Evolutionary conservation across 1,140 invertebrate species (phyloP), one percentile per base, ranked within the genome.

Genomic region (Dendrolimus punctatus): DNA sequence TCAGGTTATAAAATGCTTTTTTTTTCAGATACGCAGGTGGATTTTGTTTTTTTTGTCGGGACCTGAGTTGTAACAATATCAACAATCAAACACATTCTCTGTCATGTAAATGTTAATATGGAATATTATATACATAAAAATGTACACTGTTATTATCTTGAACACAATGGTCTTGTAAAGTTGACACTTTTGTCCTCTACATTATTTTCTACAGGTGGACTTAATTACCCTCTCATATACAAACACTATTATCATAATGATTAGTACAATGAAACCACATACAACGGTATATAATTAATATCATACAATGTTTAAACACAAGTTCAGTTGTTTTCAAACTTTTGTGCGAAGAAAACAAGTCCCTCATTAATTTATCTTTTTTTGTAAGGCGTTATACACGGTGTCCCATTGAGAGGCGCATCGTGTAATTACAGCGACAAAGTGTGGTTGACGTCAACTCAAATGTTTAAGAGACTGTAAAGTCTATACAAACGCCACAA

Each of bases 381-480:
- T 58, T 62, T 66, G 61, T 62, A 76, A 76, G 72, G 76, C 66
- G 58, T 58, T 62, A 58, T 70, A 71, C 71, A 70, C 62, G 65
- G 62, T 66, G 62, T 70, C 68, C 60, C 59, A 72, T 74, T 80
- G 75, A 76, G 60, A 57, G 56, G 61, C 64, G 60, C 58, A 62
- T 71, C 68, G 61, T 63, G 64, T 80, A 84, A 84, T 82, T 84
- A 80, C 65, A 54, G 55, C 46, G 62, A 77, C 73, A 83, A 79
- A 80, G 73, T 74, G 64, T 64, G 68, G 68, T 64, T 73, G 68
- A 72, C 73, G 65, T 72, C 76, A 65, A 70, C 79, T 85, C 66
- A 57, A 79, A 69, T 73, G 75, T 71, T 82, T 80, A 82, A 85
- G 81, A 64, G 76, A 59, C 70, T 76, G 76, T 77, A 67, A 76